Conservation (phyloP, 2,888 invertebrate species). For the Heteromyza rotundicornis region DNA sequence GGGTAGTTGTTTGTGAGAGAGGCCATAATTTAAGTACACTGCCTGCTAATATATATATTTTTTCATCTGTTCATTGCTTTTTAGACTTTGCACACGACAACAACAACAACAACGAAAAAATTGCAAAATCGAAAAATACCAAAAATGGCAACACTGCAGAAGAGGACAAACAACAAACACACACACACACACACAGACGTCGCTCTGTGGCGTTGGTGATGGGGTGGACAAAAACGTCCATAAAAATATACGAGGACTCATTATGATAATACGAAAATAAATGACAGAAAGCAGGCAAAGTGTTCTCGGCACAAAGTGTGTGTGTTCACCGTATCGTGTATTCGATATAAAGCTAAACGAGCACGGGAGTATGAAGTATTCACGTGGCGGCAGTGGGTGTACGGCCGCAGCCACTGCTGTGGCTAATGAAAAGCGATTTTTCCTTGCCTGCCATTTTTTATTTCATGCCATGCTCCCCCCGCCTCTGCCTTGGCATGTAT, state of each 20-base stretch:
- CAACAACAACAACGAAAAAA: too few relatives aligned
- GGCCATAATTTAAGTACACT: conserved; percentile 3
- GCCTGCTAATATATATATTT: not conserved
- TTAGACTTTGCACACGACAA: too few relatives aligned
- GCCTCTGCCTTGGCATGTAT: not conserved
- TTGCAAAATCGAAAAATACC: not conserved
- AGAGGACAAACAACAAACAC: too few relatives aligned
- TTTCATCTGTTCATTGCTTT: not conserved
- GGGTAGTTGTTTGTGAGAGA: not conserved
- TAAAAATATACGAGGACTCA: conserved; percentile 57
- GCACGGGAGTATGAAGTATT: too few relatives aligned
- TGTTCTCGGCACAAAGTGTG: conserved; percentile 8
- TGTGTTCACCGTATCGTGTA: too few relatives aligned
- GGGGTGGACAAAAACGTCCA: conserved; percentile 23
- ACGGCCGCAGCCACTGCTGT: not conserved
- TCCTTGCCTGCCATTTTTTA: conserved; percentile 7
- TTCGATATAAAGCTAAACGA: too few relatives aligned
- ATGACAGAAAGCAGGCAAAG: conserved; percentile 41
- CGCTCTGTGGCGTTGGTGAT: not conserved
- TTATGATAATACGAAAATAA: conserved; percentile 57
- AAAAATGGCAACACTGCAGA: not conserved
- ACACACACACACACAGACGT: not conserved
- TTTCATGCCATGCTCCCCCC: not conserved
- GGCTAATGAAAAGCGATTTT: conserved; percentile 9
- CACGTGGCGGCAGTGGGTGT: not conserved